These are phyloP conservation scores for Himantopus leucocephalus DNA, from an alignment of 2,113 vertebrate genomes.

Conservation along the genomic window DNA sequence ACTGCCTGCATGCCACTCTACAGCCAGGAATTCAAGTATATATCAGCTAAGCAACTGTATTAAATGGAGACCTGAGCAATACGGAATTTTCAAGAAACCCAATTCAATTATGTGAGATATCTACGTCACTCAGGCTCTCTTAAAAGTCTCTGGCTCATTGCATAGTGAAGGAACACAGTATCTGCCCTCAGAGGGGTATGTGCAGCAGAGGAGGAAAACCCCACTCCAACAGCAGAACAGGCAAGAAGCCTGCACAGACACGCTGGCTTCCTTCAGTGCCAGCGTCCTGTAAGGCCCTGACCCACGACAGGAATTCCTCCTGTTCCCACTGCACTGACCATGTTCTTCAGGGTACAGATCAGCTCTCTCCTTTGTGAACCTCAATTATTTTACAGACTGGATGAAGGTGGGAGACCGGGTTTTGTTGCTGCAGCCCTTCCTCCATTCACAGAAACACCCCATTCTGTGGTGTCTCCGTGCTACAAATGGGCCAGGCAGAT, in stretches of 20 bases:
- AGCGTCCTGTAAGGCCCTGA: neutral
- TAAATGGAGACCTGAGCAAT: neutral
- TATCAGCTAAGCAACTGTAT: neutral
- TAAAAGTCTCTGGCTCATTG: neutral
- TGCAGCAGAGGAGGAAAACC: neutral
- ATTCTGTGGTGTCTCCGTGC: neutral
- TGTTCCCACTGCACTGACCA: fast-evolving
- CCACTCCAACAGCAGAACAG: fast-evolving
- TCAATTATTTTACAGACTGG: neutral
- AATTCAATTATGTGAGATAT: fast-evolving
- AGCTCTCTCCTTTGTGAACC: neutral
- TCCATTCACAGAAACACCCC: neutral
- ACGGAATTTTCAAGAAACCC: neutral
- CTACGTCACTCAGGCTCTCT: neutral
- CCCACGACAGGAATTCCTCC: neutral
- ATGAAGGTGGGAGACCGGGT: neutral
- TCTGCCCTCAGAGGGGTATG: neutral
- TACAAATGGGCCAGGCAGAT: neutral
- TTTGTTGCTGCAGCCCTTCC: neutral
- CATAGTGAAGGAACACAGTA: neutral
- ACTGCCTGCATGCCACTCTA: neutral
- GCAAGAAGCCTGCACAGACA: neutral
- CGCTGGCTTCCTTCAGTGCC: neutral
- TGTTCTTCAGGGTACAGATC: neutral
- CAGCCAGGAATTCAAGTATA: neutral